These are phyloP conservation scores for Indicator maculatus DNA, from an alignment of 2,113 vertebrate species.

Conservation along the genomic window DNA sequence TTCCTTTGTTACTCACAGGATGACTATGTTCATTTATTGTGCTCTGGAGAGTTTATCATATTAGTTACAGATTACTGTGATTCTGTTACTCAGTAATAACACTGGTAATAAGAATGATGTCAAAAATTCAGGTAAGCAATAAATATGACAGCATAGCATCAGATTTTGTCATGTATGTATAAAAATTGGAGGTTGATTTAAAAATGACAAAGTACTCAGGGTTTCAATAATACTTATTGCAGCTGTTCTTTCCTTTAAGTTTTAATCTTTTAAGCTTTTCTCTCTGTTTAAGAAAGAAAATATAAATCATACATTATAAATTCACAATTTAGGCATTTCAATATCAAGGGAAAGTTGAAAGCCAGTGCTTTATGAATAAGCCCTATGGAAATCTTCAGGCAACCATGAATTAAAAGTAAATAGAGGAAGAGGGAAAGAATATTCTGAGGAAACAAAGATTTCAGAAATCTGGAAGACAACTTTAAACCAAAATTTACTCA, in stretches of 20 bases:
- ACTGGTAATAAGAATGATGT: conserved; percentile 60
- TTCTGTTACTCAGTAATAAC: conserved; percentile 16
- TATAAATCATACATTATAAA: conserved; percentile 77
- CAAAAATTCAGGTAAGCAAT: conserved; percentile 61
- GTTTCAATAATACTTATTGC: conserved; percentile 75
- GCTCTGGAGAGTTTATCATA: neutral
- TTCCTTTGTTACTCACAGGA: neutral
- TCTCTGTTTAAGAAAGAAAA: conserved; percentile 78
- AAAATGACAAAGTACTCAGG: conserved; percentile 70
- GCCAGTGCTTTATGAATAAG: conserved; percentile 72
- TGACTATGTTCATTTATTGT: conserved; percentile 12
- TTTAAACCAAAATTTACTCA: conserved; percentile 56
- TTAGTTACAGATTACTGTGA: conserved; percentile 6
- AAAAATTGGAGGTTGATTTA: conserved; percentile 65
- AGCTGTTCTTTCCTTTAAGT: conserved; percentile 76
- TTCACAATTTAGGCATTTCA: conserved; percentile 78
- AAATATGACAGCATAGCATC: conserved; percentile 48
- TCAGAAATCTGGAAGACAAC: conserved; percentile 59
- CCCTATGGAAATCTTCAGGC: conserved; percentile 67
- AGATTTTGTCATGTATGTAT: conserved; percentile 67
- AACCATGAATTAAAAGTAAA: conserved; percentile 72
- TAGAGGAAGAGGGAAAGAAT: conserved; percentile 46
- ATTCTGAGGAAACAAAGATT: conserved; percentile 58
- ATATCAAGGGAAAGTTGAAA: conserved; percentile 75
- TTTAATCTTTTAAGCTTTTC: conserved; percentile 77